Percentiles rank a stretch among this genome's conserved stretches.
Conservation (phyloP, 2,888 invertebrate species). For the Temnothorax ravouxi region DNA sequence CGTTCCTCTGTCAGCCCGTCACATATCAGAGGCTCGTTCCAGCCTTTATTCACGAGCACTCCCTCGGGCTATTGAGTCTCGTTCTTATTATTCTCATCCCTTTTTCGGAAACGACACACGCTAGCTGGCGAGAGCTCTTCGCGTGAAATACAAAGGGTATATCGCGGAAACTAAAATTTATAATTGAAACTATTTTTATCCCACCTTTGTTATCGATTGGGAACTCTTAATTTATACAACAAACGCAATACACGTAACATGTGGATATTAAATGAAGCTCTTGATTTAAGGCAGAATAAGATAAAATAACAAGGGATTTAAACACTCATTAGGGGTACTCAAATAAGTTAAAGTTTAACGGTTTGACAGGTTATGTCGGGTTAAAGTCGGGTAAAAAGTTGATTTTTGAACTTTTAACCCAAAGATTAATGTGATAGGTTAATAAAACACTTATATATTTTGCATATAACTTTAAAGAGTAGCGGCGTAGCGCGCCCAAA, state of each 20-base stretch:
- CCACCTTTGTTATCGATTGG: background rate
- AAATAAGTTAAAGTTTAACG: too few relatives aligned
- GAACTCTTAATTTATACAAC: background rate
- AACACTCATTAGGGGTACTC: too few relatives aligned
- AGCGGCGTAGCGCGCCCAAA: too few relatives aligned
- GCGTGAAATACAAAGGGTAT: background rate
- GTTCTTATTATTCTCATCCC: conserved; percentile 32
- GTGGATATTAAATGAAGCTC: background rate
- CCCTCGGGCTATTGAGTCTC: conserved; percentile 11
- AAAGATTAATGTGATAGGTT: too few relatives aligned
- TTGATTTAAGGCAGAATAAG: background rate
- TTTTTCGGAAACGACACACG: conserved; percentile 20
- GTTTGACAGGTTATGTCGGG: too few relatives aligned
- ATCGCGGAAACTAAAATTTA: background rate
- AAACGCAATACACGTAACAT: background rate
- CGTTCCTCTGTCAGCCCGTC: conserved; percentile 27
- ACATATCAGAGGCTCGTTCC: conserved; percentile 21
- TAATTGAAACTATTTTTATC: conserved; percentile 8
- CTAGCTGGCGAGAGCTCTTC: background rate
- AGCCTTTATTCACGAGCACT: conserved; percentile 32
- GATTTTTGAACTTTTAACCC: too few relatives aligned
- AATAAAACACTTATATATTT: too few relatives aligned
- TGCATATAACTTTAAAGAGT: too few relatives aligned
- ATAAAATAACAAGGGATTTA: background rate
- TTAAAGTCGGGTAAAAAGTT: too few relatives aligned